Evolutionary conservation across 2,113 vertebrate species (phyloP).

Genomic region (Nothobranchius furzeri): DNA sequence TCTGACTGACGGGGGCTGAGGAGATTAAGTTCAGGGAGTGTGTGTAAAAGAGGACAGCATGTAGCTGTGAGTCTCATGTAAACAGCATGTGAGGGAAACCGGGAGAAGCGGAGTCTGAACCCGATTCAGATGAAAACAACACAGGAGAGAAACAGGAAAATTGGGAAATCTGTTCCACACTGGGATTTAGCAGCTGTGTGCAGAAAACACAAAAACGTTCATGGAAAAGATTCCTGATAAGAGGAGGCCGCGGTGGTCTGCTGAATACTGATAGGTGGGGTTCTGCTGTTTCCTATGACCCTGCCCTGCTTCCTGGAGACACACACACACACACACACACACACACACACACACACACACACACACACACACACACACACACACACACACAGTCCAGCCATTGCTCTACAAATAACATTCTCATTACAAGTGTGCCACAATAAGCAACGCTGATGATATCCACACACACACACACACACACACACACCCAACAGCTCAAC

Average conservation of each 20-base stretch:
- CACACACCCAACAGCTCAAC: conserved; percentile 14
- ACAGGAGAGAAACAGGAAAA: conserved; percentile 16
- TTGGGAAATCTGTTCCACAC: conserved; percentile 28
- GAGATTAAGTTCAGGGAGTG: conserved; percentile 39
- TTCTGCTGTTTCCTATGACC: conserved; percentile 44
- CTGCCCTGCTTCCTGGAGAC: conserved; percentile 40
- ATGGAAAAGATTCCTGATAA: conserved; percentile 64
- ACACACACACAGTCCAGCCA: conserved; percentile 21
- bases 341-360: background rate
- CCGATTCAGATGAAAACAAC: conserved; percentile 13
- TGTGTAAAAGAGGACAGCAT: conserved; percentile 24
- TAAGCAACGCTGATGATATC: conserved; percentile 29
- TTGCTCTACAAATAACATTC: conserved; percentile 50
- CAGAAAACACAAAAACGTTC: conserved; percentile 6
- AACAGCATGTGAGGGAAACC: conserved; percentile 11
- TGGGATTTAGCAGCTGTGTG: conserved; percentile 14
- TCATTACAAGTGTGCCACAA: conserved; percentile 49
- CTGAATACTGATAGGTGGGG: conserved; percentile 58
- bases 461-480: conserved; percentile 30
- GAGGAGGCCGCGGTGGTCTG: conserved; percentile 47
- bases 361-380: conserved; percentile 13
- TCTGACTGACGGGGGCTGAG: conserved; percentile 44
- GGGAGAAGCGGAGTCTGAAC: conserved; percentile 6
- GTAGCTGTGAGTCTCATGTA: conserved; percentile 29
- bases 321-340: conserved; percentile 35